These are phyloP conservation scores for Drosophila burlai DNA, from an alignment of 1,140 invertebrate species.

Conservation along the genomic window DNA sequence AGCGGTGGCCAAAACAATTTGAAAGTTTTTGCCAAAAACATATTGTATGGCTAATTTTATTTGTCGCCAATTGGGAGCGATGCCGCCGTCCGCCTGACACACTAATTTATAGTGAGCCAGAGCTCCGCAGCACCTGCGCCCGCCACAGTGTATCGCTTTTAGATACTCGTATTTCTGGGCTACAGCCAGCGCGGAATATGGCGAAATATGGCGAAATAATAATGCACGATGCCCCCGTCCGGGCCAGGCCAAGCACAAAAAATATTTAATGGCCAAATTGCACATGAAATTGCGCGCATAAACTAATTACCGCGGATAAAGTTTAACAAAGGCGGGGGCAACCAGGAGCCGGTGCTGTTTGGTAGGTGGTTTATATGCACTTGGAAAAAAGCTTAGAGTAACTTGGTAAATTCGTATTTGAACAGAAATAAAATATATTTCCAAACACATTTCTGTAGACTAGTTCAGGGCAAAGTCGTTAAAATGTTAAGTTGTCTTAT, in stretches of 20 bases:
- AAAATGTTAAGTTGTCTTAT: too few species aligned
- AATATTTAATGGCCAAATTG: conserved; percentile 77
- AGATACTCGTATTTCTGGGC: conserved; percentile 49
- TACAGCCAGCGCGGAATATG: conserved; percentile 15
- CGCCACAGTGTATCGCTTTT: conserved; percentile 55
- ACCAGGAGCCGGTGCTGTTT: conserved; percentile 7
- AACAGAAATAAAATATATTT: neutral
- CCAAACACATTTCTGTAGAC: too few species aligned
- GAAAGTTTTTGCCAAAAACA: conserved; percentile 81
- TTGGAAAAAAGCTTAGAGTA: conserved; percentile 18
- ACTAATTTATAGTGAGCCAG: conserved; percentile 73
- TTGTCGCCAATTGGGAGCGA: conserved; percentile 79
- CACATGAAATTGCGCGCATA: conserved; percentile 83
- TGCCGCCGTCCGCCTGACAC: conserved; percentile 44
- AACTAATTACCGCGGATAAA: conserved; percentile 82
- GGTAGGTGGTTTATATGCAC: conserved; percentile 34
- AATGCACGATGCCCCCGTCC: conserved; percentile 40
- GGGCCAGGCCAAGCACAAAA: conserved; percentile 24
- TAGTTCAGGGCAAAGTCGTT: too few species aligned
- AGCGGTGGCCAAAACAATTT: conserved; percentile 67
- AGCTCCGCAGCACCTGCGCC: conserved; percentile 64
- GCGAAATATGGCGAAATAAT: conserved; percentile 73
- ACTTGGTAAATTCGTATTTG: neutral
- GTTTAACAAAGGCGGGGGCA: conserved; percentile 68
- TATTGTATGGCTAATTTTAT: conserved; percentile 83